Conservation (phyloP, 2,888 invertebrate species). For the Cheilosia impressa region DNA sequence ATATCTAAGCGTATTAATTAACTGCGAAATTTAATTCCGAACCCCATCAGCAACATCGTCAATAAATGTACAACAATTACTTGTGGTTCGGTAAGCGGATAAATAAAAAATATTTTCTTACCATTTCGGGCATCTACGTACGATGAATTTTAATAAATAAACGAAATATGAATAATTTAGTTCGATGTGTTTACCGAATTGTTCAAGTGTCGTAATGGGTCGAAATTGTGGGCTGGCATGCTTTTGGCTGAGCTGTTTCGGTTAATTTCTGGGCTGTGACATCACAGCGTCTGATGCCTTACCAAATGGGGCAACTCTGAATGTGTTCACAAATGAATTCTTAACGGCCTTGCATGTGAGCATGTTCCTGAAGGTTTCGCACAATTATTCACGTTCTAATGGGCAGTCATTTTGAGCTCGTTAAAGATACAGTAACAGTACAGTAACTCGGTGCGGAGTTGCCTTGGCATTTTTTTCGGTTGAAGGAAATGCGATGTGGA, state of each 20-base stretch:
- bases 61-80: conserved; percentile 44
- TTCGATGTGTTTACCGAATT: conserved; percentile 27
- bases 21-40: conserved; percentile 46
- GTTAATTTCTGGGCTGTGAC: conserved; percentile 38
- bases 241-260: conserved; percentile 15
- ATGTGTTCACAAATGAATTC: conserved; percentile 14
- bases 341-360: conserved; percentile 21
- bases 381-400: conserved; percentile 29
- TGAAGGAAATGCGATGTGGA: conserved; percentile 6
- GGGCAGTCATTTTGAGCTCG: conserved; percentile 28
- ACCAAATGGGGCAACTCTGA: conserved; percentile 16
- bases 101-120: neutral
- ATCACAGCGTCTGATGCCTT: neutral
- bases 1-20: conserved; percentile 54
- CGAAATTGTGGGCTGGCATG: conserved; percentile 52
- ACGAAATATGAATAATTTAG: conserved; percentile 44
- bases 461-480: neutral
- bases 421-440: conserved; percentile 6
- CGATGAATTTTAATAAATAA: conserved; percentile 46
- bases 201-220: conserved; percentile 46
- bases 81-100: conserved; percentile 22
- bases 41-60: conserved; percentile 46
- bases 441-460: neutral
- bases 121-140: neutral
- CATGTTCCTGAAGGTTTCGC: conserved; percentile 14